A percentile compares a stretch with the other conserved stretches of the same genome.
Conservation (phyloP, 2,888 invertebrate species). For the Muschampia plurimacula region DNA sequence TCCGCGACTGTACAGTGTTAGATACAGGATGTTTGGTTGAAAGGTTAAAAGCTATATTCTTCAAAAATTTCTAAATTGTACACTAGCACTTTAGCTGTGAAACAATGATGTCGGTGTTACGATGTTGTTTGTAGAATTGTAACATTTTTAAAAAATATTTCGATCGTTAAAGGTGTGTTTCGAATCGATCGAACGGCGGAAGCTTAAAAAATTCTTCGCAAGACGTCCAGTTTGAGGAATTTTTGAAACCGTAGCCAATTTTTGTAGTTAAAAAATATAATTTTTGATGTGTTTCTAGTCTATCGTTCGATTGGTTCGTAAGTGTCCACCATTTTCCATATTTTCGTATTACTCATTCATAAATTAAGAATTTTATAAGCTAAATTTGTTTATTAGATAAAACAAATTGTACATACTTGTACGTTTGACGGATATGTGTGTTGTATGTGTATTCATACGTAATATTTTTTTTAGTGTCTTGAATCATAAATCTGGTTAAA, state of each 20-base stretch:
- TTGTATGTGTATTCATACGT: constrained; percentile 44
- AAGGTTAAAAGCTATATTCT: neutral
- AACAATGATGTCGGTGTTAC: constrained; percentile 7
- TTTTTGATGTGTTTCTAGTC: constrained; percentile 3
- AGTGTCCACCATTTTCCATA: constrained; percentile 38
- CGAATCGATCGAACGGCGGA: constrained; percentile 29
- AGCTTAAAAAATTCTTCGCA: neutral
- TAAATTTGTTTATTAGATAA: constrained; percentile 43
- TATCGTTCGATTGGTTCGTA: constrained; percentile 14
- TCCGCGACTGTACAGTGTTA: no score
- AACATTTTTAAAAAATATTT: constrained; percentile 35
- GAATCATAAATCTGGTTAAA: constrained; percentile 17
- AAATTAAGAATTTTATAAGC: constrained; percentile 35
- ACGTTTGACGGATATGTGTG: constrained; percentile 51
- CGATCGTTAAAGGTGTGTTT: constrained; percentile 25
- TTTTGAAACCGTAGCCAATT: constrained; percentile 11
- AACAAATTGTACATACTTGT: constrained; percentile 51
- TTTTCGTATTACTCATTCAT: constrained; percentile 44
- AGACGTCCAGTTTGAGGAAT: constrained; percentile 15
- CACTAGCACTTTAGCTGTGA: constrained; percentile 18
- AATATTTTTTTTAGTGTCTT: constrained; percentile 29
- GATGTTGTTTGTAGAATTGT: constrained; percentile 24
- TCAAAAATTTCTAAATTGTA: neutral
- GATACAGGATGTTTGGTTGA: constrained; percentile 14
- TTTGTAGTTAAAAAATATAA: constrained; percentile 1